phyloP scores from a whole-genome alignment of 2,888 invertebrate genomes.

The Diloba caeruleocephala region DNA sequence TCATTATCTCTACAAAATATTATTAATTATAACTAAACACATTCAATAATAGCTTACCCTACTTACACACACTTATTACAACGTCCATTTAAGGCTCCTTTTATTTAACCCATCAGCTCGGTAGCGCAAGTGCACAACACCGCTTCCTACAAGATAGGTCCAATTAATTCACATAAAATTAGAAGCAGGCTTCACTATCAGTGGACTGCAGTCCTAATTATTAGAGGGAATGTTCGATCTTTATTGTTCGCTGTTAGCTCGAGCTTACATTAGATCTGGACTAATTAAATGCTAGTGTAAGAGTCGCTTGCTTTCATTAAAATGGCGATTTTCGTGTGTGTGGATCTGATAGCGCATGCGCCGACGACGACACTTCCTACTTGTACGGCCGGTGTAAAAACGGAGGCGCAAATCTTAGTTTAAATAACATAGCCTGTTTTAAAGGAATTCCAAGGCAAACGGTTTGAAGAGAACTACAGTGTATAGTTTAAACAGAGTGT shows the following conservation, averaged over 20 bases:
- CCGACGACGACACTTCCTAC: slow-evolving; percentile 59
- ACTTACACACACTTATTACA: slow-evolving; percentile 22
- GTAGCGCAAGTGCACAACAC: slow-evolving; percentile 42
- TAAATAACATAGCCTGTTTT: slow-evolving; percentile 51
- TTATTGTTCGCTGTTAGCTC: slow-evolving; percentile 81
- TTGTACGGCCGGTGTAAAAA: slow-evolving; percentile 51
- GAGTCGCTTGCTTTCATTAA: slow-evolving; percentile 74
- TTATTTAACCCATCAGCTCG: slow-evolving; percentile 5
- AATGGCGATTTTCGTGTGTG: slow-evolving; percentile 85
- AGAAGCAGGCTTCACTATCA: slow-evolving; percentile 74
- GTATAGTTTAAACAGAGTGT: not conserved
- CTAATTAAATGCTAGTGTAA: slow-evolving; percentile 80
- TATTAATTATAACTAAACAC: too few relatives aligned
- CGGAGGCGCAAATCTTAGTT: slow-evolving; percentile 49
- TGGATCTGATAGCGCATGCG: slow-evolving; percentile 78
- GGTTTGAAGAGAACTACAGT: slow-evolving; percentile 30
- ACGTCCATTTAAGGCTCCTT: slow-evolving; percentile 4
- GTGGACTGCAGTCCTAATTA: slow-evolving; percentile 80
- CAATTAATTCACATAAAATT: slow-evolving; percentile 82
- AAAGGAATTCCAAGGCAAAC: slow-evolving; percentile 38
- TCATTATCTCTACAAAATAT: too few relatives aligned
- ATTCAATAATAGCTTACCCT: too few relatives aligned
- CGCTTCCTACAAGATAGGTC: slow-evolving; percentile 77
- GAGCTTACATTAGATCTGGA: slow-evolving; percentile 74
- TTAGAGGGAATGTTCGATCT: slow-evolving; percentile 83